A percentile compares a stretch with the other conserved stretches of the same genome.
These are phyloP conservation scores for Cheilosia variabilis DNA, from an alignment of 2,888 invertebrate species.

Conservation along the genomic window DNA sequence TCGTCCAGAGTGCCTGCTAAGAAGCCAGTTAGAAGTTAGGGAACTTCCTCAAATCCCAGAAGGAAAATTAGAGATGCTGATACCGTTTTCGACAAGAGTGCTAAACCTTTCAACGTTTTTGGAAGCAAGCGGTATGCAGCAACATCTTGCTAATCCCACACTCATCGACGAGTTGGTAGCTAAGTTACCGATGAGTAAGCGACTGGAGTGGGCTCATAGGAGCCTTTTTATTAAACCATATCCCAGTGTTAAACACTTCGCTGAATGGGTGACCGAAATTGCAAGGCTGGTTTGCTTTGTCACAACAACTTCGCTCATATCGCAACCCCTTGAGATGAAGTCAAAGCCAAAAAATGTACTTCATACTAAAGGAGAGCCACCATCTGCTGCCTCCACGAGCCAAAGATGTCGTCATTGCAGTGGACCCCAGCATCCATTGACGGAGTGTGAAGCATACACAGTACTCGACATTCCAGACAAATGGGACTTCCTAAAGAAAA, in stretches of 20 bases:
- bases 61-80: too few species aligned
- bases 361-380: too few species aligned
- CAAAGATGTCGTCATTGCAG: background rate
- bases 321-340: background rate
- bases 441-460: background rate
- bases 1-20: constrained; percentile 64
- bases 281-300: constrained; percentile 3
- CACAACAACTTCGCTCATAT: constrained; percentile 7
- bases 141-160: too few species aligned
- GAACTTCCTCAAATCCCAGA: too few species aligned
- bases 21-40: constrained; percentile 46
- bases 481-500: background rate
- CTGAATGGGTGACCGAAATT: constrained; percentile 20
- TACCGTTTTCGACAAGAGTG: too few species aligned
- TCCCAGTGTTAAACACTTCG: too few species aligned
- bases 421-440: background rate
- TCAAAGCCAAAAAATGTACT: background rate
- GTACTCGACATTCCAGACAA: background rate
- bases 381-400: background rate
- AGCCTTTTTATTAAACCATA: too few species aligned
- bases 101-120: too few species aligned
- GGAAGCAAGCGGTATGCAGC: too few species aligned
- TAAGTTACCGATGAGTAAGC: too few species aligned
- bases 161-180: too few species aligned
- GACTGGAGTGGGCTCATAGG: too few species aligned